Base-by-base conservation (phyloP, 2,797 vertebrate genomes). In the Periophthalmus magnuspinnatus region DNA sequence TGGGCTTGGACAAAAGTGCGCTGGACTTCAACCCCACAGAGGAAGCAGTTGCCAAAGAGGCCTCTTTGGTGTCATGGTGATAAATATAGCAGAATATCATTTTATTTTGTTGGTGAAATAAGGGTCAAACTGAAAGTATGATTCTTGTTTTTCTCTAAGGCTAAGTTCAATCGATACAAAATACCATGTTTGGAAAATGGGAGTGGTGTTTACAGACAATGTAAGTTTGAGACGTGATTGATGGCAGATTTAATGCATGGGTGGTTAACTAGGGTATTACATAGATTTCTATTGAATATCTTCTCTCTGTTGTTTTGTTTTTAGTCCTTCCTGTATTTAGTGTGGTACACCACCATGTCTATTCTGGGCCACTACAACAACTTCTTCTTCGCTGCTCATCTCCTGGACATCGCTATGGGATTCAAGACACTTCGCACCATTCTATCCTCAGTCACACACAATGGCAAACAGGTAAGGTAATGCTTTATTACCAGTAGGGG, bases 321-420 rank as follows among this genome's bases (percentile, higher is more conserved):
- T 54, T 88, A 99, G 98, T 97, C 97, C 0, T 99, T 99, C 90
- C 90, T 99, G 68, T 99, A 99, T 81, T 92, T 99, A 9, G 96
- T 96, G 38, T 99, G 98, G 98, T 99, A 99, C 84, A 99, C 97
- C 1, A 98, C 97, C 74, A 99, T 99, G 98, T 99, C 98, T 6
- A 94, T 99, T 81, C 94, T 99, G 73, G 98, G 98, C 28, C 98
- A 99, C 91, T 99, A 98, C 92, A 99, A 99, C 92, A 99, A 99
- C 90, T 99, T 99, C 93, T 99, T 99, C 93, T 99, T 99, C 13
- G 98, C 97, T 36, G 97, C 98, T 83, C 98, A 99, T 67, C 92
- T 99, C 36, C 87, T 99, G 83, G 98, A 99, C 83, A 99, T 99
- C 3, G 98, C 98, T 33, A 99, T 99, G 98, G 98, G 98, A 65